These are phyloP conservation scores for Porites lobata DNA, from an alignment of 92 coral and sea anemone species.

Conservation along the genomic window DNA sequence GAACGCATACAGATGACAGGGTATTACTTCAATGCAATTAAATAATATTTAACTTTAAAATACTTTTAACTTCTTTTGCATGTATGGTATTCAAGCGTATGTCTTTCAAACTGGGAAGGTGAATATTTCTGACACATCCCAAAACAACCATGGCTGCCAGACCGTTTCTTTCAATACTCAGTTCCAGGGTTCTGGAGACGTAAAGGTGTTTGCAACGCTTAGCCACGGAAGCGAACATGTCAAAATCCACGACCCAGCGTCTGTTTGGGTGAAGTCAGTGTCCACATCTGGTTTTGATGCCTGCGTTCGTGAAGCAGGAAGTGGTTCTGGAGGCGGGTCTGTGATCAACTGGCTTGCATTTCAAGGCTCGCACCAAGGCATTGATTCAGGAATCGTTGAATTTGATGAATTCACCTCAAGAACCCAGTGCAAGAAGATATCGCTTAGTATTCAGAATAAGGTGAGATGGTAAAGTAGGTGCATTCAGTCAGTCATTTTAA, in stretches of 20 bases:
- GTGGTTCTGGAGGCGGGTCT: slow-evolving; percentile 40
- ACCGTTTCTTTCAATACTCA: slow-evolving; percentile 35
- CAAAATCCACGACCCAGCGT: slow-evolving; percentile 61
- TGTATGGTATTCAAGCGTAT: background rate
- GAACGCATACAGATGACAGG: too few relatives aligned
- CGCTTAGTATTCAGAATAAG: background rate
- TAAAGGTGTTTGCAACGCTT: slow-evolving; percentile 31
- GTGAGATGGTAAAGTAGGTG: background rate
- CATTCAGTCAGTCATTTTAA: too few relatives aligned
- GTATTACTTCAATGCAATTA: background rate
- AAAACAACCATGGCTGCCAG: slow-evolving; percentile 43
- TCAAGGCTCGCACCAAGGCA: slow-evolving; percentile 33
- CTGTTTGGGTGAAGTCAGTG: slow-evolving; percentile 45
- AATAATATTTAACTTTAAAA: background rate
- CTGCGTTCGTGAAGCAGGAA: slow-evolving; percentile 52
- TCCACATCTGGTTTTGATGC: slow-evolving; percentile 55
- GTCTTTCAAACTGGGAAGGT: slow-evolving; percentile 56
- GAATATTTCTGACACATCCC: slow-evolving; percentile 19
- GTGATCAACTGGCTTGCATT: slow-evolving; percentile 62
- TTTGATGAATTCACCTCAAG: slow-evolving; percentile 35
- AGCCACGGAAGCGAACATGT: slow-evolving; percentile 46
- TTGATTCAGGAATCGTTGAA: slow-evolving; percentile 16
- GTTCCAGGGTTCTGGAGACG: slow-evolving; percentile 33
- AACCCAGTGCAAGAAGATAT: slow-evolving; percentile 35
- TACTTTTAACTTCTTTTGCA: too few relatives aligned